phyloP scores from a whole-genome alignment of 2,113 vertebrate genomes.

The Enhydra lutris region DNA sequence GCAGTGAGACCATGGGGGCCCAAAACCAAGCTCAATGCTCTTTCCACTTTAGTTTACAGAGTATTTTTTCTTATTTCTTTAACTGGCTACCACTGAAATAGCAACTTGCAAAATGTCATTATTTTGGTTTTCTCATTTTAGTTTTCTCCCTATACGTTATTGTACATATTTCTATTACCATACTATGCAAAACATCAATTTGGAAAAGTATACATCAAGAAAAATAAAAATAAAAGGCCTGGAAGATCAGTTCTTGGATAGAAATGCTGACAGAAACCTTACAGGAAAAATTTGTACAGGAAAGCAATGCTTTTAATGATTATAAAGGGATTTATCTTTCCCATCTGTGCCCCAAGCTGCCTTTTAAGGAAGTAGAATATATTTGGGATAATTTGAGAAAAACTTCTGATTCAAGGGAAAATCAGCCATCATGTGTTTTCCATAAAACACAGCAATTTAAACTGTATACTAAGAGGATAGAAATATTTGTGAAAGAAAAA shows the following conservation, averaged over 20 bases:
- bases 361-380: conserved; percentile 62
- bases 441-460: conserved; percentile 66
- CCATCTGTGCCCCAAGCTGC: conserved; percentile 35
- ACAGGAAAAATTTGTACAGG: background rate
- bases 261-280: background rate
- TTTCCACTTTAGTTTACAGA: background rate
- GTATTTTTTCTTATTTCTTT: background rate
- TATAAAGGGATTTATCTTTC: conserved; percentile 5
- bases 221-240: background rate
- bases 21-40: background rate
- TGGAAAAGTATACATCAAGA: background rate
- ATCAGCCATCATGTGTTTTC: conserved; percentile 70
- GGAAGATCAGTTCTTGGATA: background rate
- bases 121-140: background rate
- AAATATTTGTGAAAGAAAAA: conserved; percentile 73
- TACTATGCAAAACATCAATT: background rate
- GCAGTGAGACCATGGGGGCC: background rate
- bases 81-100: background rate
- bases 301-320: background rate
- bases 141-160: background rate
- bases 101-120: background rate
- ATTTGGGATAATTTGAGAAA: conserved; percentile 48
- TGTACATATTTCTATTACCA: background rate
- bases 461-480: conserved; percentile 66
- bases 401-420: conserved; percentile 66